phyloP scores from a whole-genome alignment of 1,140 invertebrate genomes.

The Centruroides vittatus region DNA sequence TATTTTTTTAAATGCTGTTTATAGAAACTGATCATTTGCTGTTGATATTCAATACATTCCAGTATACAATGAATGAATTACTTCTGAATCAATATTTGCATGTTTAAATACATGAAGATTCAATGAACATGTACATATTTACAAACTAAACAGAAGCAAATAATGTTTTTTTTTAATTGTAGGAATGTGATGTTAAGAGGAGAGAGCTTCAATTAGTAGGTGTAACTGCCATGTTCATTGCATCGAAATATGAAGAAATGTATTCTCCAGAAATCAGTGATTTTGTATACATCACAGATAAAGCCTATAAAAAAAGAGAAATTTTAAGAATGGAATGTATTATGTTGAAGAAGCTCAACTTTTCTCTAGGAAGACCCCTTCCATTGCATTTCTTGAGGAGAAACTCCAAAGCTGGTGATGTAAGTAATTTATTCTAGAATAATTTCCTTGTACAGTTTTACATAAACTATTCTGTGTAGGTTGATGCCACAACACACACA shows the following conservation, averaged over 20 bases:
- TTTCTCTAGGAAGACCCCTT: constrained; percentile 65
- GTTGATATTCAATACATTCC: too few species aligned
- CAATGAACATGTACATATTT: too few species aligned
- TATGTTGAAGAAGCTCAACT: constrained; percentile 52
- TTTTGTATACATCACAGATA: constrained; percentile 84
- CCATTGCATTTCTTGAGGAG: constrained; percentile 77
- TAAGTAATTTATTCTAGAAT: constrained; percentile 23
- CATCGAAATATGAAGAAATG: constrained; percentile 92
- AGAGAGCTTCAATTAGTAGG: constrained; percentile 77
- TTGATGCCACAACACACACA: constrained; percentile 54
- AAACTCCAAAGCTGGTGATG: constrained; percentile 56
- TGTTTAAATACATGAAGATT: too few species aligned
- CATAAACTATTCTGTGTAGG: constrained; percentile 25
- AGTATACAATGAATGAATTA: too few species aligned
- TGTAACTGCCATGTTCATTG: constrained; percentile 78
- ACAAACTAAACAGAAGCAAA: too few species aligned
- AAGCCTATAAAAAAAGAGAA: constrained; percentile 63
- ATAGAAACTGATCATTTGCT: too few species aligned
- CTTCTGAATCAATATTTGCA: too few species aligned
- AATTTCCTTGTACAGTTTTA: not conserved
- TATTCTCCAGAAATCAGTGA: constrained; percentile 73
- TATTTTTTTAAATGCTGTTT: too few species aligned
- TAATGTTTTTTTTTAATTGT: constrained; percentile 14
- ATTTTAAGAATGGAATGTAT: constrained; percentile 65
- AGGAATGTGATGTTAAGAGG: constrained; percentile 41